These are phyloP conservation scores for Tokudaia muenninki DNA, from an alignment of 2,797 vertebrate genomes.

Conservation along the genomic window DNA sequence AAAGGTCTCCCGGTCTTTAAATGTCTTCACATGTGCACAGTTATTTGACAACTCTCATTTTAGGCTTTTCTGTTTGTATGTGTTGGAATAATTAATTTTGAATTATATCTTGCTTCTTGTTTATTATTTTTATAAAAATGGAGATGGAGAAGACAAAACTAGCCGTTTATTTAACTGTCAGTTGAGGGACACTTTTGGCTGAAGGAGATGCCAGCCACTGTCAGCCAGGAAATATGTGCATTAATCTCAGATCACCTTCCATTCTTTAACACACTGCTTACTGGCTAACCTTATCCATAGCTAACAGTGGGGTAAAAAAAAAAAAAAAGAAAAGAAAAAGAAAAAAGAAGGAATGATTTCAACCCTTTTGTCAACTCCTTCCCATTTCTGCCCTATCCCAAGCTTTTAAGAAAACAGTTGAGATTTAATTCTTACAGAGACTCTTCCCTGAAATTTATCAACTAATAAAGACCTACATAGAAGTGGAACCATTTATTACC, in stretches of 20 bases:
- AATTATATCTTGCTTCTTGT: conserved; percentile 22
- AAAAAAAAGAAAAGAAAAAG: too few relatives aligned
- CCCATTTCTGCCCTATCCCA: not conserved
- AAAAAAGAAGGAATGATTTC: not conserved
- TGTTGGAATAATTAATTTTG: conserved; percentile 35
- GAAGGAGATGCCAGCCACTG: not conserved
- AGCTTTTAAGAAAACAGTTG: not conserved
- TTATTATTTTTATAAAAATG: conserved; percentile 54
- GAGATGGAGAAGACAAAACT: not conserved
- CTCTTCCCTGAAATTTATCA: not conserved
- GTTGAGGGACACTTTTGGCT: not conserved
- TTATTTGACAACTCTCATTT: not conserved
- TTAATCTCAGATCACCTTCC: not conserved
- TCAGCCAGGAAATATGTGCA: not conserved
- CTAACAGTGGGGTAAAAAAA: not conserved
- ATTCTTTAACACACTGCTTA: not conserved
- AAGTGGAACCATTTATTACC: not conserved
- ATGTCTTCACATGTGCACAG: not conserved
- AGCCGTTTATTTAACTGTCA: conserved; percentile 34
- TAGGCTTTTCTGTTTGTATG: not conserved
- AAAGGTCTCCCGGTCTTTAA: not conserved
- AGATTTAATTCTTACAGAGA: not conserved
- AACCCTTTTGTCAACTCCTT: not conserved
- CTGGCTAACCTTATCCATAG: not conserved
- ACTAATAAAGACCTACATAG: not conserved